Base-by-base conservation (phyloP, 2,888 invertebrate genomes). In the Plemyria rubiginata region DNA sequence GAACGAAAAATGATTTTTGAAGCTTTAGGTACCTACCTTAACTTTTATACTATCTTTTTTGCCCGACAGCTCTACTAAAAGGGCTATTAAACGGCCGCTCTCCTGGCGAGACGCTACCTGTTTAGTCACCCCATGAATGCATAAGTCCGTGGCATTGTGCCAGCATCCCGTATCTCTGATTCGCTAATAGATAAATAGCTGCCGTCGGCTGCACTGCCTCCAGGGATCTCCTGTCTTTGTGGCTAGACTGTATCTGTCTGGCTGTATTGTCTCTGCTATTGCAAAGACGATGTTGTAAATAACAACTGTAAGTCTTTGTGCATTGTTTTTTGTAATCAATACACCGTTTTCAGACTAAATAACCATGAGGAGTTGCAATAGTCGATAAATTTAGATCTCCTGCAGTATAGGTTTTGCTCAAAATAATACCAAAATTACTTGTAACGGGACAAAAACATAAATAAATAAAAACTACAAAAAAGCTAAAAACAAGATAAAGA, bases 181-280 rank as follows among this genome's bases (percentile, higher is more conserved):
- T 82, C 73, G 66, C 75, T 84, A 81, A 83, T 81, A 85, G 84
- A 84, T 84, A 85, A 80, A 82, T 81, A 79, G 74, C 73, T 67
- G 66, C 73, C 74, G 74, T 69, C 62, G 62, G 54, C 54, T 45
- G 63, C 67, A 53, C 32, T 53, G 62, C 38, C 62, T 69, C 71
- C 59, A 32, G 61, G 57, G 60, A 56, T 15, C 43, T 40, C 8
- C 50, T 55, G 60, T 56, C 49, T 50, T 46, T 60, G 53, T 60
- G 59, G 59, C 46, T 53, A 53, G 46, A 53, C 59, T 36, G 50
- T 43, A 60, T 52, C 48, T 59, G 40, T 60, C 54, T 60, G 22
- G n/a, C 38, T 51, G 28, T 60, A 46, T 48, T 48, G 28, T 48
- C 57, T 45, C 45, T 48, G 59, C 32, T 50, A 12, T 43, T 40